Evolutionary conservation across 1,140 invertebrate species (phyloP).

Genomic region (Apis dorsata): DNA sequence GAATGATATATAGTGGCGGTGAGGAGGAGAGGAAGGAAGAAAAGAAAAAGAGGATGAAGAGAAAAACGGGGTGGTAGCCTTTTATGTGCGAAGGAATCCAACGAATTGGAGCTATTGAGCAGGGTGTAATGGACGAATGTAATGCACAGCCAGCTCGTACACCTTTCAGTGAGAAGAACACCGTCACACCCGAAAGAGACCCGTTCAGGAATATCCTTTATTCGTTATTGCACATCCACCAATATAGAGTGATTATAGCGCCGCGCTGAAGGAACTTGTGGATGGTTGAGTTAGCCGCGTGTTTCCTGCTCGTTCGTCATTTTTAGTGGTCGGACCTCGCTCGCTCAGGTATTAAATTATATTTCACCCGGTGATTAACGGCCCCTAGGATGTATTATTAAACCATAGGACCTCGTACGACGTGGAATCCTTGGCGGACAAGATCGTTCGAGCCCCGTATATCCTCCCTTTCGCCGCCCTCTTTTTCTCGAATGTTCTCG

Average conservation of each 20-base stretch:
- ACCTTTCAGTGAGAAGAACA: slow-evolving; percentile 28
- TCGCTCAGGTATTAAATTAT: slow-evolving; percentile 67
- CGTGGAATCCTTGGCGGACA: slow-evolving; percentile 57
- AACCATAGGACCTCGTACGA: slow-evolving; percentile 43
- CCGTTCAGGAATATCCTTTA: slow-evolving; percentile 53
- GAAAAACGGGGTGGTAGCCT: background rate
- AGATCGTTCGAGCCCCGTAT: slow-evolving; percentile 22
- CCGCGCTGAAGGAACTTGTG: slow-evolving; percentile 22
- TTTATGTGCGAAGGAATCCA: slow-evolving; percentile 49
- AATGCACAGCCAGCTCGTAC: slow-evolving; percentile 52
- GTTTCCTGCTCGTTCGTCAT: slow-evolving; percentile 64
- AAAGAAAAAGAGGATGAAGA: slow-evolving; percentile 1
- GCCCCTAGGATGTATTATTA: slow-evolving; percentile 59
- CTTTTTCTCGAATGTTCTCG: slow-evolving; percentile 24
- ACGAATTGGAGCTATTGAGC: slow-evolving; percentile 60
- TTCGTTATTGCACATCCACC: slow-evolving; percentile 54
- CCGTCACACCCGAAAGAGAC: slow-evolving; percentile 40
- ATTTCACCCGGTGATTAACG: slow-evolving; percentile 68
- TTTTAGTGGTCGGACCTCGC: slow-evolving; percentile 61
- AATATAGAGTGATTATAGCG: slow-evolving; percentile 9
- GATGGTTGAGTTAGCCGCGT: slow-evolving; percentile 51
- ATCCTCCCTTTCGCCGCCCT: background rate
- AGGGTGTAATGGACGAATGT: slow-evolving; percentile 47
- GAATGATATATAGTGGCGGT: too few relatives aligned
- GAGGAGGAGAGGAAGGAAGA: background rate